Evolutionary conservation across 2,113 vertebrate genomes (phyloP).

Genomic region (Isurus oxyrinchus): DNA sequence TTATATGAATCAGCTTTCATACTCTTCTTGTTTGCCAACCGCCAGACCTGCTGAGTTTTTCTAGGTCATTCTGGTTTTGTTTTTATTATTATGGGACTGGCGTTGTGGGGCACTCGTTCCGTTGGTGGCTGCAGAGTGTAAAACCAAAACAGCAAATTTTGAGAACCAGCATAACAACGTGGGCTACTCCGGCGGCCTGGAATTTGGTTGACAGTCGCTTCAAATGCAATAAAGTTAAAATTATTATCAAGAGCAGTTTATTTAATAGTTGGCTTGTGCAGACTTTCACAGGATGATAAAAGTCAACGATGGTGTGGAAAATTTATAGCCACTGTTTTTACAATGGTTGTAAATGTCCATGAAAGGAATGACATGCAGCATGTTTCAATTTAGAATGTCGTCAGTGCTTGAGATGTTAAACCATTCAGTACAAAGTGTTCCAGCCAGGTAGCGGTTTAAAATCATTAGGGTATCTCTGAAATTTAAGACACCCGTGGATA

Average conservation of each 20-base stretch:
- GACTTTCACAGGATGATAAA: not conserved
- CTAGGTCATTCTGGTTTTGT: no score
- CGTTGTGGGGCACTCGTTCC: not conserved
- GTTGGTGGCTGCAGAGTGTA: not conserved
- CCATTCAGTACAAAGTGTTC: not conserved
- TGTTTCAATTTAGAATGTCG: not conserved
- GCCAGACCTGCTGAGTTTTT: no score
- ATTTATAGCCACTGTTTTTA: not conserved
- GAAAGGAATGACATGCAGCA: not conserved
- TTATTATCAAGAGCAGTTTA: not conserved
- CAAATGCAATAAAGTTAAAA: not conserved
- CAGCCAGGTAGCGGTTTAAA: not conserved
- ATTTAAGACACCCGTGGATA: not conserved
- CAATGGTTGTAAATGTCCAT: not conserved
- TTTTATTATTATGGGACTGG: not conserved
- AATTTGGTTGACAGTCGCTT: not conserved
- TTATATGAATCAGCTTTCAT: not conserved
- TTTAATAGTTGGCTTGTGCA: not conserved
- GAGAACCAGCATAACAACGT: not conserved
- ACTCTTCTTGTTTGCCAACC: not conserved
- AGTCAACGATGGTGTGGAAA: not conserved
- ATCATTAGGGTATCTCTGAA: not conserved
- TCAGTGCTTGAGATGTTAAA: not conserved
- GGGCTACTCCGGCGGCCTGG: not conserved
- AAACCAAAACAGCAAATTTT: not conserved